These are phyloP conservation scores for Agonopterix arenella DNA, from an alignment of 2,888 invertebrate species.

Conservation along the genomic window DNA sequence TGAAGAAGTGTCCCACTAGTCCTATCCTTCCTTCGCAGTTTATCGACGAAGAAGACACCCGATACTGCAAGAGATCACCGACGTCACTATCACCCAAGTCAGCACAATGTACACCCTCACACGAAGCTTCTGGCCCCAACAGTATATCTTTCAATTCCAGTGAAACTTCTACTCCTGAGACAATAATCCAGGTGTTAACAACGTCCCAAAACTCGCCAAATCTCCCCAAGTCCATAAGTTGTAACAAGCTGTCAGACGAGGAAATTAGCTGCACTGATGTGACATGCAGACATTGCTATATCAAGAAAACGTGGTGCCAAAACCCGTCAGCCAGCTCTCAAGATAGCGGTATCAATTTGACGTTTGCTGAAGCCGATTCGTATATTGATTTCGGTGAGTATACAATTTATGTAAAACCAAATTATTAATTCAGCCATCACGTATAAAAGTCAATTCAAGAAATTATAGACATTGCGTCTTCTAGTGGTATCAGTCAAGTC, in stretches of 20 bases:
- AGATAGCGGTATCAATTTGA: slow-evolving; percentile 86
- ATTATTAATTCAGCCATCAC: too few species aligned
- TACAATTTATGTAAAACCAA: background rate
- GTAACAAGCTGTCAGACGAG: slow-evolving; percentile 77
- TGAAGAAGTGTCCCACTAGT: slow-evolving; percentile 69
- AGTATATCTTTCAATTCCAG: slow-evolving; percentile 72
- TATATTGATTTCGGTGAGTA: slow-evolving; percentile 64
- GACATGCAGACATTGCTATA: slow-evolving; percentile 62
- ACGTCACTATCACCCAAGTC: slow-evolving; percentile 58
- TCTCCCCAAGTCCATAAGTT: slow-evolving; percentile 72
- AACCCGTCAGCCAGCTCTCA: slow-evolving; percentile 85
- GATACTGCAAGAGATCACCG: slow-evolving; percentile 45
- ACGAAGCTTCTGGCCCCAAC: slow-evolving; percentile 61
- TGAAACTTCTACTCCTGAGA: slow-evolving; percentile 72
- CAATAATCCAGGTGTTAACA: slow-evolving; percentile 68
- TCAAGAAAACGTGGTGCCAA: slow-evolving; percentile 79
- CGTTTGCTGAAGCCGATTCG: slow-evolving; percentile 83
- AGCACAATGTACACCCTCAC: slow-evolving; percentile 59
- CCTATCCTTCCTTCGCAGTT: slow-evolving; percentile 55
- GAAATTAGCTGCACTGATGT: slow-evolving; percentile 65
- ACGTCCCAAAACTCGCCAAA: slow-evolving; percentile 51
- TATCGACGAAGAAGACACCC: slow-evolving; percentile 45
- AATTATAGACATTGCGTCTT: background rate
- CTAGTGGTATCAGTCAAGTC: too few species aligned
- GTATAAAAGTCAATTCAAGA: background rate